phyloP scores from a whole-genome alignment of 2,797 vertebrate species.

The Sarcoramphus papa region DNA sequence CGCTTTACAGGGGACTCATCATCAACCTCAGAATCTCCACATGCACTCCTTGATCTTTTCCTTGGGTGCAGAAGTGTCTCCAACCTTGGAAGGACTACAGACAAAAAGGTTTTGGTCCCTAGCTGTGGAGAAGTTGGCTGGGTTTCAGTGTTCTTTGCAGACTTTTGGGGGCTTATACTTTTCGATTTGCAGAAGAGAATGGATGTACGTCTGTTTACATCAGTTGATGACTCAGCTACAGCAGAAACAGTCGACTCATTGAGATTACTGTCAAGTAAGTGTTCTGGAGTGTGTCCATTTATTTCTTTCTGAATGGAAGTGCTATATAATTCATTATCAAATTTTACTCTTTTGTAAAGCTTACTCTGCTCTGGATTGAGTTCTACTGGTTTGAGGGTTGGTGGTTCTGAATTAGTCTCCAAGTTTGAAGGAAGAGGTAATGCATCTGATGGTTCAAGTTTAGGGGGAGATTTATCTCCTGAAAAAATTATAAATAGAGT shows the following conservation, averaged over 20 bases:
- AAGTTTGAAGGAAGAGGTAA: slow-evolving; percentile 89
- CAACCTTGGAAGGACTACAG: slow-evolving; percentile 95
- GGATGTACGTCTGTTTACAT: slow-evolving; percentile 88
- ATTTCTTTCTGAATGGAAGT: slow-evolving; percentile 83
- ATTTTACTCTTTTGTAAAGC: slow-evolving; percentile 79
- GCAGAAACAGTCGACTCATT: slow-evolving; percentile 87
- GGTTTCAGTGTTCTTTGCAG: slow-evolving; percentile 76
- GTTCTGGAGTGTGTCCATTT: slow-evolving; percentile 82
- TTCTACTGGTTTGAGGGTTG: slow-evolving; percentile 93
- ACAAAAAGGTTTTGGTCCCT: slow-evolving; percentile 95
- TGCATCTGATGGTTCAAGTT: slow-evolving; percentile 94
- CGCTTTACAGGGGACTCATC: slow-evolving; percentile 88
- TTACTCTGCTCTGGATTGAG: slow-evolving; percentile 84
- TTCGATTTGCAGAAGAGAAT: slow-evolving; percentile 95
- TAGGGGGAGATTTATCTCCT: slow-evolving; percentile 98
- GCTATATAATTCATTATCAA: slow-evolving; percentile 81
- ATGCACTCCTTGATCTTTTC: slow-evolving; percentile 90
- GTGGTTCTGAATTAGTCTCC: slow-evolving; percentile 90
- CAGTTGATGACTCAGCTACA: slow-evolving; percentile 83
- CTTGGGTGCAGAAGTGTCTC: slow-evolving; percentile 95
- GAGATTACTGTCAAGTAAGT: slow-evolving; percentile 83
- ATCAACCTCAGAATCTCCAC: slow-evolving; percentile 82
- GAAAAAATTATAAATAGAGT: slow-evolving; percentile 86
- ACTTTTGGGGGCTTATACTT: slow-evolving; percentile 85
- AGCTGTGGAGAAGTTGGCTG: slow-evolving; percentile 82